Percentiles rank a stretch among this genome's conserved stretches.
Conservation (phyloP, 2,888 invertebrate species). For the Rotaria sp. region DNA sequence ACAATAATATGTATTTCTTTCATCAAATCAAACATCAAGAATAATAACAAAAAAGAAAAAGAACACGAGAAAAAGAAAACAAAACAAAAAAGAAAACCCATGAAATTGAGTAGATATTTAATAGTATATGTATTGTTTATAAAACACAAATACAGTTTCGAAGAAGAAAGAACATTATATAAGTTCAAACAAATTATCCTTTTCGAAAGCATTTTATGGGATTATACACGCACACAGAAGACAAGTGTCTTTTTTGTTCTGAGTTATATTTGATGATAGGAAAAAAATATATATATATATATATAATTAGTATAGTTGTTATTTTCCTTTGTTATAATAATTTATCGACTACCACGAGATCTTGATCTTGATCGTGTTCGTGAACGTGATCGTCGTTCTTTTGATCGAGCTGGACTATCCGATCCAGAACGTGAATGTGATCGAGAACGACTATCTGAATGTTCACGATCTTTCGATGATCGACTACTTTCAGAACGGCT, state of each 20-base stretch:
- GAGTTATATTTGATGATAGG: neutral
- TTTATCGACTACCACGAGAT: neutral
- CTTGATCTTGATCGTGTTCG: neutral
- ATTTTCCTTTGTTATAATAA: neutral
- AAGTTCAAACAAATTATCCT: neutral
- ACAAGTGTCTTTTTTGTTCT: neutral
- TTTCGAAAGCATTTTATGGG: neutral
- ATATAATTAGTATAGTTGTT: neutral
- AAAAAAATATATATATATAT: neutral
- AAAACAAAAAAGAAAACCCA: neutral
- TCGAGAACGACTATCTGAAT: neutral
- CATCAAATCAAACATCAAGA: neutral
- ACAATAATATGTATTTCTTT: neutral
- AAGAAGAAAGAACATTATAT: neutral
- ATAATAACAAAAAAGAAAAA: neutral
- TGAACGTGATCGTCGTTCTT: neutral
- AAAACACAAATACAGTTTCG: slow-evolving; percentile 18
- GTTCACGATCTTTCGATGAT: neutral
- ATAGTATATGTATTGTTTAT: slow-evolving; percentile 4
- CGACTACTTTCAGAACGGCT: neutral
- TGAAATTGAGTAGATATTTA: neutral
- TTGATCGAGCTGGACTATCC: neutral
- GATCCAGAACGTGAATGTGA: neutral
- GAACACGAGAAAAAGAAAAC: neutral
- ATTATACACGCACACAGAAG: neutral